These are phyloP conservation scores for Heliangelus exortis DNA, from an alignment of 2,797 vertebrate genomes.

Conservation along the genomic window DNA sequence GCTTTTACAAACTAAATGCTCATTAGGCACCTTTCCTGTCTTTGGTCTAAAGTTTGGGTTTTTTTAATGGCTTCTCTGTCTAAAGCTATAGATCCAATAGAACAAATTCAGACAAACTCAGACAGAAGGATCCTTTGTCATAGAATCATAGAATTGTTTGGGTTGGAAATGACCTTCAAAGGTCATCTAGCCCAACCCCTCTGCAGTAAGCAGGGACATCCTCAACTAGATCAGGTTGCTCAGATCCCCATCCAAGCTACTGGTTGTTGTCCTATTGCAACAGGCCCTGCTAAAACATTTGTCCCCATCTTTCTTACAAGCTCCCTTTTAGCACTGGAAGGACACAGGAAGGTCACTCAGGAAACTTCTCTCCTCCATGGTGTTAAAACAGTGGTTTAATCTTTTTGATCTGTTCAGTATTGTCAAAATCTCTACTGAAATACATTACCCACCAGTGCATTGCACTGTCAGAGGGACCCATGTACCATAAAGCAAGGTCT, in stretches of 20 bases:
- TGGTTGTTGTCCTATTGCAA: too few species aligned
- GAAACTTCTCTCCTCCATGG: not conserved
- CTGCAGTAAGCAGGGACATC: too few species aligned
- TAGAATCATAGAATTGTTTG: not conserved
- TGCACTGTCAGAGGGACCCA: not conserved
- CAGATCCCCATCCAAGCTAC: too few species aligned
- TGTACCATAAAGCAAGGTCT: not conserved
- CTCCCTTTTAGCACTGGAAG: not conserved
- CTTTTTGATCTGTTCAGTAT: not conserved
- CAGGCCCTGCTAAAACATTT: not conserved
- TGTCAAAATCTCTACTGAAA: not conserved
- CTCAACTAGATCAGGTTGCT: too few species aligned
- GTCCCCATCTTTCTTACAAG: not conserved
- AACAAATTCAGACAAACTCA: not conserved
- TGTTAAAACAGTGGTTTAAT: not conserved
- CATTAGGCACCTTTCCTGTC: not conserved
- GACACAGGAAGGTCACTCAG: not conserved
- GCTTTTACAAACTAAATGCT: not conserved
- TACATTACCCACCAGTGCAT: not conserved
- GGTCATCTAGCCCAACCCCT: too few species aligned
- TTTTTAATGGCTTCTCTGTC: not conserved
- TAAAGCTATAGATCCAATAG: not conserved
- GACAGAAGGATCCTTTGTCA: not conserved
- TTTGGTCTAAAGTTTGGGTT: not conserved
- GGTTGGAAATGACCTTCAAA: too few species aligned